phyloP scores from a whole-genome alignment of 2,888 invertebrate species.

The Ormyrus labotus region DNA sequence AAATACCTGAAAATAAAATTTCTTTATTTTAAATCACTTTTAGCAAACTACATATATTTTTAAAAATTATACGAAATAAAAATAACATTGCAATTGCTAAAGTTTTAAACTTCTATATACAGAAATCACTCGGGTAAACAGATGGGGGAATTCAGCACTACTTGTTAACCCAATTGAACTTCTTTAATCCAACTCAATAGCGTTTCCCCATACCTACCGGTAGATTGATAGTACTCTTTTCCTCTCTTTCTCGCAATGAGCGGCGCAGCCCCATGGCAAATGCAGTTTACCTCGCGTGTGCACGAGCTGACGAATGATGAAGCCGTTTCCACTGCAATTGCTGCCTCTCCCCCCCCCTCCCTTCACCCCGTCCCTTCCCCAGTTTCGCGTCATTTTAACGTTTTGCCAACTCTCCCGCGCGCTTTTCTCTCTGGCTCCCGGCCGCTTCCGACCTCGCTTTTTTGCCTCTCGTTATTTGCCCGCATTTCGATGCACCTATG shows the following conservation, averaged over 20 bases:
- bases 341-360: too few species aligned
- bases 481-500: constrained; percentile 41
- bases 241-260: constrained; percentile 15
- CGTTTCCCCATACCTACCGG: neutral
- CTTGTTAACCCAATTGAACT: constrained; percentile 22
- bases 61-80: too few species aligned
- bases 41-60: too few species aligned
- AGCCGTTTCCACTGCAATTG: neutral
- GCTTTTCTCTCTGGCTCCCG: neutral
- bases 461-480: constrained; percentile 28
- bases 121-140: neutral
- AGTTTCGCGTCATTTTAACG: too few species aligned
- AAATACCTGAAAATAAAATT: too few species aligned
- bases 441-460: neutral
- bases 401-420: too few species aligned
- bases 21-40: too few species aligned
- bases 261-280: constrained; percentile 14
- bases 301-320: too few species aligned
- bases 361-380: too few species aligned
- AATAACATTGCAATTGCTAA: too few species aligned
- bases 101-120: too few species aligned
- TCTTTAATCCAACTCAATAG: constrained; percentile 22
- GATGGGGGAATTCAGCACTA: neutral
- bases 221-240: constrained; percentile 6
- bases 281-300: neutral